These are phyloP conservation scores for Setophaga coronata DNA, from an alignment of 2,113 vertebrate genomes.

Conservation along the genomic window DNA sequence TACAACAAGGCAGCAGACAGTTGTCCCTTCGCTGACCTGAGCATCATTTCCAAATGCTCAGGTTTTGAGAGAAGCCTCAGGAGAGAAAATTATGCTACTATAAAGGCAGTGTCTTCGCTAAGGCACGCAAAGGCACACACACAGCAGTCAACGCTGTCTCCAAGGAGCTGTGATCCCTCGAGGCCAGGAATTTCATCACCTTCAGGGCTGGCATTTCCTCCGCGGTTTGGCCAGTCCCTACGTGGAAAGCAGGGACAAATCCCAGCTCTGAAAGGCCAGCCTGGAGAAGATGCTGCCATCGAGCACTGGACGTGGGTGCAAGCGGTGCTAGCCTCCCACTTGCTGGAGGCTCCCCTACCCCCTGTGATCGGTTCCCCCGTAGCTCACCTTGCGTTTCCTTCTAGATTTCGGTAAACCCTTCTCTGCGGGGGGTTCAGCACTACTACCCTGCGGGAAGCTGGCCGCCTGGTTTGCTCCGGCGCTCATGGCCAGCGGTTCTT, in stretches of 20 bases:
- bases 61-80: neutral
- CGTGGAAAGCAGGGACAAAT: fast-evolving
- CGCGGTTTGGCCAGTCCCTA: neutral
- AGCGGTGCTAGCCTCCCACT: neutral
- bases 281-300: fast-evolving
- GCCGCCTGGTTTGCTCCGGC: conserved; percentile 70
- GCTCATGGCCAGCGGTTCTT: conserved; percentile 68
- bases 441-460: conserved; percentile 66
- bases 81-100: neutral
- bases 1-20: neutral
- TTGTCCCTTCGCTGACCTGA: neutral
- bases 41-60: neutral
- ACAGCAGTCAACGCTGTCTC: fast-evolving
- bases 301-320: fast-evolving
- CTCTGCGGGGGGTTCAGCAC: conserved; percentile 68
- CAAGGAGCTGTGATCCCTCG: neutral
- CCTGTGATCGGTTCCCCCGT: fast-evolving
- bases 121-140: neutral
- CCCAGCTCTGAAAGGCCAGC: neutral
- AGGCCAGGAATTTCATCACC: neutral
- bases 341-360: neutral
- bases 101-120: neutral
- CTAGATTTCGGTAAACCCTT: conserved; percentile 79
- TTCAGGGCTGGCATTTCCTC: neutral
- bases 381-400: conserved; percentile 93